Evolutionary conservation across 2,797 vertebrate species (phyloP).

Genomic region (Siniperca obscura): DNA sequence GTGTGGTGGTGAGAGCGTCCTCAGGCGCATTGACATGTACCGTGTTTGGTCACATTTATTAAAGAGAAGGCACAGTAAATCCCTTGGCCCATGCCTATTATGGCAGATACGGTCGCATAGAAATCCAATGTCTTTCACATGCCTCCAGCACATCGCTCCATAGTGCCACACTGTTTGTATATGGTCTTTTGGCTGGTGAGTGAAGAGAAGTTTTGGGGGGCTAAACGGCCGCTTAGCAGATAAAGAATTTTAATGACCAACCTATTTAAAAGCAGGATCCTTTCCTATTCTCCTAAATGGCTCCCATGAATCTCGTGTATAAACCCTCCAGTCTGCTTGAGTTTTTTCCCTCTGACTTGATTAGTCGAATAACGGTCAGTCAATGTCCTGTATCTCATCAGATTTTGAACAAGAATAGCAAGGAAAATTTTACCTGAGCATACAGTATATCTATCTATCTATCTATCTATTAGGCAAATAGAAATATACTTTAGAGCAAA

Average conservation of each 20-base stretch:
- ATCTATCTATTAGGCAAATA: constrained; percentile 21
- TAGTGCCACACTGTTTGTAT: constrained; percentile 70
- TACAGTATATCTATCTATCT: constrained; percentile 8
- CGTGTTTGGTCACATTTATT: constrained; percentile 80
- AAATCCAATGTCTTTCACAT: constrained; percentile 75
- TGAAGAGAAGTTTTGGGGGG: constrained; percentile 47
- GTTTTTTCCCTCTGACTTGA: constrained; percentile 30
- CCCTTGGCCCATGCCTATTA: constrained; percentile 70
- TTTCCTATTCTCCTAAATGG: constrained; percentile 66
- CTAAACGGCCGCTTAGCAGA: constrained; percentile 80
- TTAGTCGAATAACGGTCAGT: constrained; percentile 47
- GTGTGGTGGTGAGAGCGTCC: constrained; percentile 61
- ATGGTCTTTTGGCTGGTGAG: constrained; percentile 68
- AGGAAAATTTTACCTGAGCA: background rate
- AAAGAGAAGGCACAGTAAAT: constrained; percentile 79
- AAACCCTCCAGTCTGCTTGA: constrained; percentile 46
- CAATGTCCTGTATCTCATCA: constrained; percentile 36
- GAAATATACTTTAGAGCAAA: constrained; percentile 20
- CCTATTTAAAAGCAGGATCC: constrained; percentile 71
- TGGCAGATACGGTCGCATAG: constrained; percentile 63
- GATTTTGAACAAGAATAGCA: constrained; percentile 16
- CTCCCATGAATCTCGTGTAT: constrained; percentile 65
- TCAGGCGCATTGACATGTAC: constrained; percentile 67
- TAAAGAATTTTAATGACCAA: constrained; percentile 82
- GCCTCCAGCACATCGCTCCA: constrained; percentile 60